phyloP scores from a whole-genome alignment of 2,888 invertebrate species.

The Xestia ashworthii region DNA sequence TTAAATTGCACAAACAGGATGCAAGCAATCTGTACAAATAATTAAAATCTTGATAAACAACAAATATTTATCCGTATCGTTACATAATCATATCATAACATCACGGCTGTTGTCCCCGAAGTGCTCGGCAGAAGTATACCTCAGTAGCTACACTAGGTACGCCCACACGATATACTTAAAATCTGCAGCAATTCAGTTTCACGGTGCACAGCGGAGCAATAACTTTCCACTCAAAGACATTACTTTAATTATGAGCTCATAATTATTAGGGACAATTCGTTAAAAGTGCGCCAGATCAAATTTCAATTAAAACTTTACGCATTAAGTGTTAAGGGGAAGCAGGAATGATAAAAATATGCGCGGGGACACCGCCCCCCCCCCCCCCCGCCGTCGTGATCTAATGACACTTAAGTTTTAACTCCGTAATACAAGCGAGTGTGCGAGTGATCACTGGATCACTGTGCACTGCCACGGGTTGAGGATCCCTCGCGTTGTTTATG shows the following conservation, averaged over 20 bases:
- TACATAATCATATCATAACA: conserved; percentile 1
- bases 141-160: not conserved
- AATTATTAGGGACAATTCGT: conserved; percentile 63
- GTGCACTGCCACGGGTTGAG: conserved; percentile 21
- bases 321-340: conserved; percentile 76
- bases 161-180: not conserved
- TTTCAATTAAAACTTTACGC: conserved; percentile 87
- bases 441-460: conserved; percentile 7
- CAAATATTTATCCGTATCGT: conserved; percentile 12
- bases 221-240: conserved; percentile 57
- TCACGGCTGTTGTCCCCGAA: not conserved
- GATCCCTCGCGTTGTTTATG: conserved; percentile 53
- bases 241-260: conserved; percentile 62
- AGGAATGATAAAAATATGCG: conserved; percentile 83
- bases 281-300: conserved; percentile 79
- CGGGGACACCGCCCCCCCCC: conserved; percentile 70
- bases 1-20: conserved; percentile 23
- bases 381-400: conserved; percentile 33
- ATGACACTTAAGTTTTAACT: conserved; percentile 68
- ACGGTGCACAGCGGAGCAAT: conserved; percentile 52
- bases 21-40: conserved; percentile 1
- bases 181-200: conserved; percentile 12
- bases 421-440: conserved; percentile 49
- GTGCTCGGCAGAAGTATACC: not conserved
- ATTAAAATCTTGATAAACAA: conserved; percentile 20